Conservation (phyloP, 2,888 invertebrate species). For the Macaria liturata region DNA sequence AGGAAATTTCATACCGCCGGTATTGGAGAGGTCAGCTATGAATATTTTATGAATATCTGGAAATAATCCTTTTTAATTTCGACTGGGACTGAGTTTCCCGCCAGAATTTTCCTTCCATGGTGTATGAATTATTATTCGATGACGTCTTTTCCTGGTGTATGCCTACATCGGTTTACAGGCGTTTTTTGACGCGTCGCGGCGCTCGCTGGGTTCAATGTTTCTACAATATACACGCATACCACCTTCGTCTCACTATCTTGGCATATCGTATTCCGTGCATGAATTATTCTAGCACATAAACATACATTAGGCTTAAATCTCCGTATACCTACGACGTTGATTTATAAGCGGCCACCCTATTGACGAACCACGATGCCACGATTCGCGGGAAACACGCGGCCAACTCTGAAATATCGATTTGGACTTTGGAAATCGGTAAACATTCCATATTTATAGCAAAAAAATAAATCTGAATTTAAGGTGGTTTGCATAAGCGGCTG, state of each 20-base stretch:
- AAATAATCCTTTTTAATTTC: too few relatives aligned
- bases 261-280: constrained; percentile 35
- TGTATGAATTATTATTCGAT: constrained; percentile 11
- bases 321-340: constrained; percentile 23
- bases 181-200: constrained; percentile 6
- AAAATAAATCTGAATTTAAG: background rate
- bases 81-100: constrained; percentile 2
- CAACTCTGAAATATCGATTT: constrained; percentile 2
- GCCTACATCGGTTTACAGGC: constrained; percentile 1
- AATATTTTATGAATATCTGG: too few relatives aligned
- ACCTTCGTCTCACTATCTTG: constrained; percentile 36
- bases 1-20: background rate
- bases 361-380: constrained; percentile 10
- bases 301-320: constrained; percentile 25
- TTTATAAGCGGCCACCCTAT: constrained; percentile 20
- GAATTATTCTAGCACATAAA: constrained; percentile 34
- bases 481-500: too few relatives aligned
- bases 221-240: constrained; percentile 39
- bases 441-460: constrained; percentile 19
- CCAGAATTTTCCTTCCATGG: constrained; percentile 25
- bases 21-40: too few relatives aligned
- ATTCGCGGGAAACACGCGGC: constrained; percentile 11
- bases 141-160: constrained; percentile 16
- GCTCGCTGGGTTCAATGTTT: constrained; percentile 48
- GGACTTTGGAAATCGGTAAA: constrained; percentile 12